Evolutionary conservation across 2,888 invertebrate genomes (phyloP), one percentile per base, ranked within the genome.

Genomic region (Campoletis raptor): DNA sequence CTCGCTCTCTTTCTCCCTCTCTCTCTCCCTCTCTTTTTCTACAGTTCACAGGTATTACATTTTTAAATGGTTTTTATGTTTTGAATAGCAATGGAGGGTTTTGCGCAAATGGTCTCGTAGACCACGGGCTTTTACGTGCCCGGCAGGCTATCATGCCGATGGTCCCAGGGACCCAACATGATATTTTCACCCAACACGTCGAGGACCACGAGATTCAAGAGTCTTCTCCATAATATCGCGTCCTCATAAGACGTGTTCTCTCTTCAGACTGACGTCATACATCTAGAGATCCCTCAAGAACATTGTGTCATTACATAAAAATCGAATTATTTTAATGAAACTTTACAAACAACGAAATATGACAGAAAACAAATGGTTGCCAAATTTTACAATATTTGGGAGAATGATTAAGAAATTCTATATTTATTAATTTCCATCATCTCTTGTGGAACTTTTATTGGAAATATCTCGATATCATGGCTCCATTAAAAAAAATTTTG

Each of bases 31-130:
- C 48, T 69, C 42, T 52, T 21, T 52, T 42, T 42, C 57, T 6
- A 42, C 36, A 8, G 9, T 81, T 77, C 83, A 64, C 86, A 88
- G 94, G 94, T 93, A 94, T 94, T 94, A 94, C 92, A 94, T 94
- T 94, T 94, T 94, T 93, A 94, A 94, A 93, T 94, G 94, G 94
- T 94, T 94, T 93, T 90, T 94, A 93, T 94, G 93, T 94, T 94
- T 94, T 93, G 94, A 94, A 94, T 94, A 94, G 94, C 93, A 94
- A 94, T 94, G 90, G 93, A 91, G 91, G 91, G 88, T 85, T 85
- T 86, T 82, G 77, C 67, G 80, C 67, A 82, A 80, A 80, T 80
- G 61, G 80, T 80, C 80, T 72, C 80, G 54, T 40, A 52, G 84
- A 69, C 84, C 48, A 83, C 57, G 76, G 61, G 69, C 52, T 74